Evolutionary conservation across 2,113 vertebrate genomes (phyloP).

Genomic region (Psettodes erumei): DNA sequence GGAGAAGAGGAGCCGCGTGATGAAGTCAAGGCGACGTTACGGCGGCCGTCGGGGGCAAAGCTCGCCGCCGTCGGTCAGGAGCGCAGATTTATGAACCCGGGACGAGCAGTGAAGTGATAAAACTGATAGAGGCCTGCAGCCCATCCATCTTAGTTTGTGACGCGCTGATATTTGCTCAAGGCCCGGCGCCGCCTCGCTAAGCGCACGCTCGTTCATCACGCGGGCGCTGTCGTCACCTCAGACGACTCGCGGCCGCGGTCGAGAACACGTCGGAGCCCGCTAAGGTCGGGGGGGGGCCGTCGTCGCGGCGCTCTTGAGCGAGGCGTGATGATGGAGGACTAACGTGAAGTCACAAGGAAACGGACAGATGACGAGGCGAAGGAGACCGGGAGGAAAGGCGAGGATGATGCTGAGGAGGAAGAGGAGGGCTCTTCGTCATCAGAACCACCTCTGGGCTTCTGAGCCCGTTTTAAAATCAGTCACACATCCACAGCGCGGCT

Average conservation of each 20-base stretch:
- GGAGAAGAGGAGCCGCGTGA: slow-evolving; percentile 52
- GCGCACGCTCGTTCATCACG: slow-evolving; percentile 70
- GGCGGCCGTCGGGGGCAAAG: slow-evolving; percentile 31
- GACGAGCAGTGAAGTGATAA: slow-evolving; percentile 68
- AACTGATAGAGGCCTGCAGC: slow-evolving; percentile 59
- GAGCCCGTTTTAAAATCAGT: too few species aligned
- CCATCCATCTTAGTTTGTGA: slow-evolving; percentile 66
- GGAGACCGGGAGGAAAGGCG: too few species aligned
- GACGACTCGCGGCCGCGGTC: slow-evolving; percentile 49
- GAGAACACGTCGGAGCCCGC: slow-evolving; percentile 32
- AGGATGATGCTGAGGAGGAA: too few species aligned
- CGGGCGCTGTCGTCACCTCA: slow-evolving; percentile 53
- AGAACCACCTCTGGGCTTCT: too few species aligned
- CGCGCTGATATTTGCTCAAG: slow-evolving; percentile 65
- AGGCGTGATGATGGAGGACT: neutral
- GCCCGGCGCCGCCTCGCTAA: slow-evolving; percentile 60
- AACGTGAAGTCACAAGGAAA: too few species aligned
- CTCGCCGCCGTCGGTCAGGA: slow-evolving; percentile 50
- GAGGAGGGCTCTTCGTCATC: too few species aligned
- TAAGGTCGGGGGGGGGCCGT: slow-evolving; percentile 21
- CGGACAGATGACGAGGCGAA: too few species aligned
- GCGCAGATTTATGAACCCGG: slow-evolving; percentile 75
- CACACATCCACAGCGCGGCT: too few species aligned
- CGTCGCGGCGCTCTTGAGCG: neutral
- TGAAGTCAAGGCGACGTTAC: slow-evolving; percentile 69